Conservation (phyloP, 1,140 invertebrate genomes). For the Lutraria rhynchaena region DNA sequence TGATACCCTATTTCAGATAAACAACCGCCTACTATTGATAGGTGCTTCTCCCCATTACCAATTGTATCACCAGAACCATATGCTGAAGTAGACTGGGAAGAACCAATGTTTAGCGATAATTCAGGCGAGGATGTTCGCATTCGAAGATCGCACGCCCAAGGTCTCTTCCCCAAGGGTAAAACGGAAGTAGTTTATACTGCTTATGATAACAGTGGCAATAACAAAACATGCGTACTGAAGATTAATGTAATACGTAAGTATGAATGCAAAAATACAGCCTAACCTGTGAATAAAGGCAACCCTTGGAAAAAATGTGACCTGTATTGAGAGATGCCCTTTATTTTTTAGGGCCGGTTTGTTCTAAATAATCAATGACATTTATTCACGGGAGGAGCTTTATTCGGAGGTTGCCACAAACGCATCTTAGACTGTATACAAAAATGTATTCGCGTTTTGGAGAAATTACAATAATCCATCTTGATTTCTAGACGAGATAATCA, state of each 20-base stretch:
- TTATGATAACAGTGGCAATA: conserved; percentile 85
- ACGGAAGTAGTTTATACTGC: conserved; percentile 86
- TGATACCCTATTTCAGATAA: conserved; percentile 82
- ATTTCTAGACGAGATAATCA: too few relatives aligned
- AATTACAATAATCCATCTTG: too few relatives aligned
- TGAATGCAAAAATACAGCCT: too few relatives aligned
- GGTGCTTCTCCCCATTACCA: conserved; percentile 85
- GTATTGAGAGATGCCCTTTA: too few relatives aligned
- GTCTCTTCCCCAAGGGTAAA: conserved; percentile 84
- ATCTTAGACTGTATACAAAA: too few relatives aligned
- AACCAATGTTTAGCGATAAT: conserved; percentile 88
- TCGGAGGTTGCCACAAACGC: too few relatives aligned
- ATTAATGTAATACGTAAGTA: conserved; percentile 86
- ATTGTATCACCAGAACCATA: conserved; percentile 82
- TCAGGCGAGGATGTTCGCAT: conserved; percentile 83
- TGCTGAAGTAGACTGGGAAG: conserved; percentile 85
- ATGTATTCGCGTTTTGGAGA: too few relatives aligned
- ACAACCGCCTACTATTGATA: conserved; percentile 86
- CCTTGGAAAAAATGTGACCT: too few relatives aligned
- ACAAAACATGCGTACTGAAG: conserved; percentile 85
- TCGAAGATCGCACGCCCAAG: conserved; percentile 82
- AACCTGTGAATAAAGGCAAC: too few relatives aligned
- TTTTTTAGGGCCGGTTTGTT: too few relatives aligned
- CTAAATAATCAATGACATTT: too few relatives aligned
- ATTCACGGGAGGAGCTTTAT: too few relatives aligned